Percentiles rank a stretch among this genome's conserved stretches.
Evolutionary conservation across 2,113 vertebrate genomes (phyloP).

Genomic region (Leuciscus idus): DNA sequence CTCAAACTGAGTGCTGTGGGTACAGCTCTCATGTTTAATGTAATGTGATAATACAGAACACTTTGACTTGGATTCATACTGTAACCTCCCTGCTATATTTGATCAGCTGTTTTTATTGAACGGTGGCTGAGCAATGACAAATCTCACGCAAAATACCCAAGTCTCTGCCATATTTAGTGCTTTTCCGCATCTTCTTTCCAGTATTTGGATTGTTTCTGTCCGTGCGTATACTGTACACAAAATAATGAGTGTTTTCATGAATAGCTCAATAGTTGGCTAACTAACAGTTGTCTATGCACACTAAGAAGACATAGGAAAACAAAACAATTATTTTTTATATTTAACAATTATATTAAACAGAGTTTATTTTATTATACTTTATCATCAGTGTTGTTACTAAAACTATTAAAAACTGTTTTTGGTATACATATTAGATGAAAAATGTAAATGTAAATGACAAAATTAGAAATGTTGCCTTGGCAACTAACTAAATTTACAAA

Average conservation of each 20-base stretch:
- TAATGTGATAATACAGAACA: constrained; percentile 34
- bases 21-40: constrained; percentile 44
- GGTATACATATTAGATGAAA: background rate
- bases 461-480: background rate
- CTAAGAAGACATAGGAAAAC: background rate
- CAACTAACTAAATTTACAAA: background rate
- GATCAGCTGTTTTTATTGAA: constrained; percentile 28
- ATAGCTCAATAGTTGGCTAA: background rate
- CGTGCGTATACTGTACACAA: background rate
- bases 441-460: background rate
- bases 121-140: background rate
- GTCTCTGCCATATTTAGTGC: background rate
- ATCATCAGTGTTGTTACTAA: background rate
- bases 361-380: background rate
- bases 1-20: constrained; percentile 33
- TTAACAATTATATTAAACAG: background rate
- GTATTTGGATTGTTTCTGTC: background rate
- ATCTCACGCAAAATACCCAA: background rate
- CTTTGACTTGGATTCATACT: constrained; percentile 24
- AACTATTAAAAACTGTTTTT: background rate
- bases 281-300: background rate
- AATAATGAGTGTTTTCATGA: background rate
- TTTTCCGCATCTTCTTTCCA: background rate
- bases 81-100: constrained; percentile 19
- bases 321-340: background rate